Evolutionary conservation across 2,888 invertebrate genomes (phyloP).

Genomic region (Cristatella mucedo): DNA sequence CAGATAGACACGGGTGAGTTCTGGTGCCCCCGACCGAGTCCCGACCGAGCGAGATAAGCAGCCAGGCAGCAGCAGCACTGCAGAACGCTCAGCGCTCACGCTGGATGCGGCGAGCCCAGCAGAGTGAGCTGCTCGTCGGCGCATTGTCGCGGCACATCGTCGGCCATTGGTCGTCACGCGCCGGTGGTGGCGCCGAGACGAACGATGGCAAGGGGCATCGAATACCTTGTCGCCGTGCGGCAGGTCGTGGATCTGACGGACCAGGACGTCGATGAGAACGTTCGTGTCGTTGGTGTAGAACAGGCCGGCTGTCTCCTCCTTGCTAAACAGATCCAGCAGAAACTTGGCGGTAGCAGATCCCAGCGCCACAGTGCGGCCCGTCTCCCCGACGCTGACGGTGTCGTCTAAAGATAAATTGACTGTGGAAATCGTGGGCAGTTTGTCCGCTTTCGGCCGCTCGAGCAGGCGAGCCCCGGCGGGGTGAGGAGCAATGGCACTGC

Average conservation of each 20-base stretch:
- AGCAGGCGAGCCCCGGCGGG: not conserved
- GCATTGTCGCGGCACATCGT: too few species aligned
- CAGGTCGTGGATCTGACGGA: slow-evolving; percentile 72
- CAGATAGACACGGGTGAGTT: too few species aligned
- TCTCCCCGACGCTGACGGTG: slow-evolving; percentile 59
- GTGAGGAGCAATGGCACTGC: not conserved
- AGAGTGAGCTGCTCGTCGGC: too few species aligned
- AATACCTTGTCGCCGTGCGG: slow-evolving; percentile 59
- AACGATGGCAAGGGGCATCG: too few species aligned
- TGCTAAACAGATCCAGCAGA: slow-evolving; percentile 67
- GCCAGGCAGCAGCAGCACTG: too few species aligned
- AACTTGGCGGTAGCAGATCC: slow-evolving; percentile 74
- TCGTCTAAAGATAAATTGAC: slow-evolving; percentile 22
- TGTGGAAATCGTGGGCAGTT: not conserved
- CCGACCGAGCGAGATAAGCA: too few species aligned
- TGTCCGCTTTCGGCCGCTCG: too few species aligned
- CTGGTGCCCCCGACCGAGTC: too few species aligned
- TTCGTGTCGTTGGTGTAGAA: slow-evolving; percentile 89
- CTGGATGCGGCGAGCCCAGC: too few species aligned
- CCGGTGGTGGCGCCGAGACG: too few species aligned
- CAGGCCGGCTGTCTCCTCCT: slow-evolving; percentile 59
- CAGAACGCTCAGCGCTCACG: too few species aligned
- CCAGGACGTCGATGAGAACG: slow-evolving; percentile 79
- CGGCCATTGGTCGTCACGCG: too few species aligned
- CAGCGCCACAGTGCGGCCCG: slow-evolving; percentile 58